Conservation (phyloP, 1,140 invertebrate species). For the Drosophila pruinosa region DNA sequence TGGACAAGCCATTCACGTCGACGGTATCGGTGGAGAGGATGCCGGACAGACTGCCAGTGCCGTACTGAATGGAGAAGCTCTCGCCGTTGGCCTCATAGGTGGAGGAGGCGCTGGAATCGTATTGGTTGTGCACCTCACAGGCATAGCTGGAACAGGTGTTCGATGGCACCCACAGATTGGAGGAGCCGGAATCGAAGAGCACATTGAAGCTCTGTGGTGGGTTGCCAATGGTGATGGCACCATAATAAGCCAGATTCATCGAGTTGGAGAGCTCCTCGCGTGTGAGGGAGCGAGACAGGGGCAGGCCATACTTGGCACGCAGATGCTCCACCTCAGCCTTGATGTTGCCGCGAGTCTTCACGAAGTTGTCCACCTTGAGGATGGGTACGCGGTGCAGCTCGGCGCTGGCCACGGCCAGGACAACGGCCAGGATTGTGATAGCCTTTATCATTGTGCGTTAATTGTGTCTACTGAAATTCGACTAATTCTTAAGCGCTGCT, state of each 20-base stretch:
- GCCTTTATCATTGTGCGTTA: slow-evolving; percentile 47
- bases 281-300: slow-evolving; percentile 37
- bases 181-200: slow-evolving; percentile 99
- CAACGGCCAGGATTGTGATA: slow-evolving; percentile 35
- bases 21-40: slow-evolving; percentile 95
- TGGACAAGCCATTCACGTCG: slow-evolving; percentile 86
- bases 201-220: slow-evolving; percentile 97
- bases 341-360: slow-evolving; percentile 62
- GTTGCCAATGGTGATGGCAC: slow-evolving; percentile 94
- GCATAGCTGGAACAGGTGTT: slow-evolving; percentile 94
- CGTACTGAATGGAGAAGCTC: slow-evolving; percentile 95
- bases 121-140: slow-evolving; percentile 91
- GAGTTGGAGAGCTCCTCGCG: slow-evolving; percentile 95
- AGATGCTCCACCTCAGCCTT: slow-evolving; percentile 55
- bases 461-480: slow-evolving; percentile 50
- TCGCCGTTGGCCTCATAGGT: slow-evolving; percentile 95
- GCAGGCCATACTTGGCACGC: slow-evolving; percentile 56
- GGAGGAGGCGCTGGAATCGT: slow-evolving; percentile 90
- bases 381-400: slow-evolving; percentile 64
- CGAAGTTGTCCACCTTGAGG: slow-evolving; percentile 61
- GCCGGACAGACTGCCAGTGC: slow-evolving; percentile 96
- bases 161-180: slow-evolving; percentile 99
- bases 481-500: slow-evolving; percentile 40
- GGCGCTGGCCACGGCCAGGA: slow-evolving; percentile 67
- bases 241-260: slow-evolving; percentile 98